Evolutionary conservation across 2,113 vertebrate species (phyloP), one percentile per base, ranked within the genome.

Genomic region (Cygnus atratus): DNA sequence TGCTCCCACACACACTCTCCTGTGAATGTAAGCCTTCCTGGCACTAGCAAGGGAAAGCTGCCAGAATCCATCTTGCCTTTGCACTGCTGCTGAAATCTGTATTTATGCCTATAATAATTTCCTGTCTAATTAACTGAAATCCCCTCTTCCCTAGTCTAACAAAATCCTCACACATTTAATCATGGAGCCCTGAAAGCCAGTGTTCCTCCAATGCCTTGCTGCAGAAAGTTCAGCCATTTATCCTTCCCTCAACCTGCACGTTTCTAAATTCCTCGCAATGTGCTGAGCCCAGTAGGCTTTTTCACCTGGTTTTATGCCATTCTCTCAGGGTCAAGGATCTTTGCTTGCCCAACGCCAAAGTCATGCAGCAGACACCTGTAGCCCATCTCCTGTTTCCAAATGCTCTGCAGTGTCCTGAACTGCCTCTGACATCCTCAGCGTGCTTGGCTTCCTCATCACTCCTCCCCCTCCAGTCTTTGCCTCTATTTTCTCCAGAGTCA

Each of bases 401-500:
- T 59, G 9, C 54, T 55, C 61, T 79, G 39, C 52, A 57, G 68
- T 84, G 70, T 85, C 68, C 76, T 87, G 75, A 90, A 78, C 87
- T 29, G 65, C 68, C 50, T 90, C 71, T 88, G 87, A 88, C 65
- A 82, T 83, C 91, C 87, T 73, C 78, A 77, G 75, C 14, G 19
- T 87, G 78, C 86, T 91, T 81, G 78, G 68, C 50, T 92, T 71
- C 65, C 84, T 90, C 48, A n/a, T 59, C 81, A 88, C 81, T 95
- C 84, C 91, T 91, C 79, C 77, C 66, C 22, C 76, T 61, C 58
- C 84, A 84, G 39, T 71, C 74, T 85, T 94, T 85, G 57, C 58
- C 66, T 74, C 76, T 93, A 92, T 96, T 90, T 97, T 94, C 72
- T 91, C 58, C 57, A 46, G 44, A 84, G 59, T 71, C 84, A 95